These are phyloP conservation scores for Progne subis DNA, from an alignment of 2,113 vertebrate species.

Conservation along the genomic window DNA sequence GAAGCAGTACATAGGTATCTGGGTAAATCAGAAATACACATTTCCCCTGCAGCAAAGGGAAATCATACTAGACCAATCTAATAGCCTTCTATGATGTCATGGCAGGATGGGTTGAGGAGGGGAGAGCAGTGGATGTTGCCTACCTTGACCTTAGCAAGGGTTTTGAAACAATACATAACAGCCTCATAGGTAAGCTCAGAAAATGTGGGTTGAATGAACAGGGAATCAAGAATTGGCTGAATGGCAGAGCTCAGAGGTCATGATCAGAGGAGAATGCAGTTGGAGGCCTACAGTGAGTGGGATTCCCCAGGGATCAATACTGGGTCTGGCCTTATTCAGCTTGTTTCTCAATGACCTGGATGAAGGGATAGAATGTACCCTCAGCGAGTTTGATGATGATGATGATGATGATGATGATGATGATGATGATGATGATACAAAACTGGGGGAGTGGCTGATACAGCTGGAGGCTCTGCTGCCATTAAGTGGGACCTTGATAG, in stretches of 20 bases:
- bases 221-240: neutral
- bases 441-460: neutral
- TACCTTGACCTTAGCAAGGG: neutral
- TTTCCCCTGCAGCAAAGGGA: neutral
- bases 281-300: neutral
- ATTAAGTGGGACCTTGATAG: neutral
- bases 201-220: neutral
- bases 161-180: neutral
- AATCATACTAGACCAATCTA: neutral
- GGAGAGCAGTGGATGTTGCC: neutral
- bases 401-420: neutral
- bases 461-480: neutral
- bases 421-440: neutral
- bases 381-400: neutral
- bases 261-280: neutral
- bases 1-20: neutral
- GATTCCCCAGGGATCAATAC: neutral
- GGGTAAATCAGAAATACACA: neutral
- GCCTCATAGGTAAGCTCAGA: neutral
- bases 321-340: rapidly evolving
- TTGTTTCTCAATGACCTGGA: neutral
- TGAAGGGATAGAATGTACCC: rapidly evolving
- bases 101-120: neutral
- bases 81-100: neutral
- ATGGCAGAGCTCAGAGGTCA: neutral